Evolutionary conservation across 2,888 invertebrate species (phyloP).

Genomic region (Leptopilina syphax): DNA sequence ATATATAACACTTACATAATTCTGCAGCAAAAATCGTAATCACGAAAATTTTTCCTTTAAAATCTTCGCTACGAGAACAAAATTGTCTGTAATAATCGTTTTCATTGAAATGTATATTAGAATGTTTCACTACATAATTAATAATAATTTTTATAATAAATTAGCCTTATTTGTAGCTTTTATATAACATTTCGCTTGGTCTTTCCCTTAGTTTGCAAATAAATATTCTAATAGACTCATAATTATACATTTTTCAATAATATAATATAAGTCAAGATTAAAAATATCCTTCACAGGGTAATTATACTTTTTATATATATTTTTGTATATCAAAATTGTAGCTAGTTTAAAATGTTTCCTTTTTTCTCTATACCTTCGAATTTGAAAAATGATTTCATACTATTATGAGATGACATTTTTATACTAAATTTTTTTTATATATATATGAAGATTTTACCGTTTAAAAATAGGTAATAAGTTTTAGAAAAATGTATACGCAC

Average conservation of each 20-base stretch:
- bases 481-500: slow-evolving; percentile 4
- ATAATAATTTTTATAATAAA: neutral
- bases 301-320: neutral
- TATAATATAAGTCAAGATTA: neutral
- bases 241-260: too few species aligned
- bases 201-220: neutral
- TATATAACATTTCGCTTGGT: slow-evolving; percentile 3
- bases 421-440: neutral
- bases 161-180: neutral
- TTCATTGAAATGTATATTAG: slow-evolving; percentile 22
- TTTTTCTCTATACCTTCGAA: neutral
- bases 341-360: neutral
- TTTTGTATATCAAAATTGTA: neutral
- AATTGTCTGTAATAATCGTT: neutral
- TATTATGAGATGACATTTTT: neutral
- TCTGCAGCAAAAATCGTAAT: slow-evolving; percentile 9
- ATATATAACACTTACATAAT: slow-evolving; percentile 12
- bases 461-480: slow-evolving; percentile 29
- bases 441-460: neutral
- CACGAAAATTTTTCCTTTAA: neutral
- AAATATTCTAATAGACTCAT: slow-evolving; percentile 9
- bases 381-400: neutral
- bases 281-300: neutral
- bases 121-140: slow-evolving; percentile 22
- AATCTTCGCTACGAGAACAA: slow-evolving; percentile 32